Conservation (phyloP, 2,797 vertebrate species). For the Oreochromis grahami region DNA sequence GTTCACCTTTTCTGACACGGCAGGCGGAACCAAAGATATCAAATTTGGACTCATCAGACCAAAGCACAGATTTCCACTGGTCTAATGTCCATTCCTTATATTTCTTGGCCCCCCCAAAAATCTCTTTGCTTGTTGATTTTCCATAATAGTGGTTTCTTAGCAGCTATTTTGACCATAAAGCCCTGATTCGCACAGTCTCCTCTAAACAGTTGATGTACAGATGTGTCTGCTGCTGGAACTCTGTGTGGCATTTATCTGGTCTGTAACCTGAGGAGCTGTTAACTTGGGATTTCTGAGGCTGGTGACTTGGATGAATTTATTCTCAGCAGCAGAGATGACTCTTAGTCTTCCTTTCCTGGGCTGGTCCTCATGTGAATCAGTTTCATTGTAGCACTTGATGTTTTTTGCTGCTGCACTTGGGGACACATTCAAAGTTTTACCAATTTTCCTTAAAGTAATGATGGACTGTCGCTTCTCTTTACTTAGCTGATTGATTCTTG, state of each 20-base stretch:
- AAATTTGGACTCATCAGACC: background rate
- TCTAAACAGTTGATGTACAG: accelerated
- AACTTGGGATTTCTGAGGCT: too few relatives aligned
- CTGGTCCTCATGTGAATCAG: too few relatives aligned
- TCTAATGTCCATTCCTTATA: background rate
- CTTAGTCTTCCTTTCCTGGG: too few relatives aligned
- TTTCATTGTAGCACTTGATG: too few relatives aligned
- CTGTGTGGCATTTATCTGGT: background rate
- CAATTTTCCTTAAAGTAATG: background rate
- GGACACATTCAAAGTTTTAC: too few relatives aligned
- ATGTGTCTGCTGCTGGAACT: background rate
- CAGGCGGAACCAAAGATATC: accelerated
- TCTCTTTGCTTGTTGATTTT: background rate
- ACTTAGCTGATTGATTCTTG: background rate
- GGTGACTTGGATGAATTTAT: too few relatives aligned
- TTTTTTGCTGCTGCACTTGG: too few relatives aligned
- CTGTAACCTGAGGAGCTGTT: background rate
- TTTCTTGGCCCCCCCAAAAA: background rate
- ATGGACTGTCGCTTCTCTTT: background rate
- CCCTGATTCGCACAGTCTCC: background rate
- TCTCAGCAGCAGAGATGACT: too few relatives aligned
- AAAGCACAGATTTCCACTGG: background rate
- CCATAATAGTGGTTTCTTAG: background rate
- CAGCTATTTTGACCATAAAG: background rate
- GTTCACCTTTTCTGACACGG: background rate